Conservation (phyloP, 1,140 invertebrate genomes). For the Micrasema longulum region DNA sequence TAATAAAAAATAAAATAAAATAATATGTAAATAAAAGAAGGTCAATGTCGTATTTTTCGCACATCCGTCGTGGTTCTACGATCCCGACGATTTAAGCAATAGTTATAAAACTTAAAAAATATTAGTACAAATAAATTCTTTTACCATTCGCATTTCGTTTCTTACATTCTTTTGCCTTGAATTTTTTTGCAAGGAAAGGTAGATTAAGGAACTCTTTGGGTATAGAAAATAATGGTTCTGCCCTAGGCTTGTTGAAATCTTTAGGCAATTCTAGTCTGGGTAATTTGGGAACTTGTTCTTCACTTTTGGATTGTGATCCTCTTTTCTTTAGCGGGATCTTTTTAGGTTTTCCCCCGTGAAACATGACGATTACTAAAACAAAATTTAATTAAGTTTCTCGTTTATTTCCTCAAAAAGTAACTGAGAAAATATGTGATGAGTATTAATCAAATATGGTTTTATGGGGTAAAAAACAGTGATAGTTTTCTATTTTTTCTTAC, state of each 20-base stretch:
- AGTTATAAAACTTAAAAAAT: background rate
- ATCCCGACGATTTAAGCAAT: too few relatives aligned
- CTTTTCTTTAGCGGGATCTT: conserved; percentile 57
- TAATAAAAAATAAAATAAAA: too few relatives aligned
- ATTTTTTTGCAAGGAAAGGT: conserved; percentile 35
- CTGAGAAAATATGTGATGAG: too few relatives aligned
- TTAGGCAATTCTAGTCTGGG: conserved; percentile 66
- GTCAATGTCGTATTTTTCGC: too few relatives aligned
- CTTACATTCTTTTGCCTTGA: conserved; percentile 24
- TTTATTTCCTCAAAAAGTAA: too few relatives aligned
- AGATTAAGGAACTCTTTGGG: conserved; percentile 65
- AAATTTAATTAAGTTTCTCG: too few relatives aligned
- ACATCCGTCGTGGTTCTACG: too few relatives aligned
- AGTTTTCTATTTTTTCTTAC: too few relatives aligned
- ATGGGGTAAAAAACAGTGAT: too few relatives aligned
- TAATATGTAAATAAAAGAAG: too few relatives aligned
- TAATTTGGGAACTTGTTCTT: conserved; percentile 62
- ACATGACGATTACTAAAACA: too few relatives aligned
- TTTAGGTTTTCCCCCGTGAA: conserved; percentile 52
- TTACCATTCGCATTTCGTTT: conserved; percentile 42
- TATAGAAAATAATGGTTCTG: conserved; percentile 66
- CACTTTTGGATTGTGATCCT: conserved; percentile 56
- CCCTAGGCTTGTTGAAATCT: conserved; percentile 65
- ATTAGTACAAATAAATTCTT: background rate
- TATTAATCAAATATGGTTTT: too few relatives aligned